Conservation (phyloP, 1,140 invertebrate genomes). For the Mamestra configurata region DNA sequence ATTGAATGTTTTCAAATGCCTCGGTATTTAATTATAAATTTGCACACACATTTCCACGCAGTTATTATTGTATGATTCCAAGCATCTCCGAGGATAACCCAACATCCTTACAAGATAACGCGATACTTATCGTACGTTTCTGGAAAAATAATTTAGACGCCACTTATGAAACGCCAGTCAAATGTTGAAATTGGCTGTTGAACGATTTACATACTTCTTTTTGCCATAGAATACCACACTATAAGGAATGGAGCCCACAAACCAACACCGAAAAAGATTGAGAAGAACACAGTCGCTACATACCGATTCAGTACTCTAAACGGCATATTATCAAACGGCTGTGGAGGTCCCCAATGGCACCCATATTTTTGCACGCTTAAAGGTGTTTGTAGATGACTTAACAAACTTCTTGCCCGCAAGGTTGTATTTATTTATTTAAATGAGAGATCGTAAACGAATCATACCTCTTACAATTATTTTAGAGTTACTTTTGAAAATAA, state of each 20-base stretch:
- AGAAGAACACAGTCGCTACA: constrained; percentile 64
- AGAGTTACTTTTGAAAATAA: neutral
- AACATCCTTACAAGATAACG: too few species aligned
- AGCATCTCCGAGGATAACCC: too few species aligned
- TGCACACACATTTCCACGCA: too few species aligned
- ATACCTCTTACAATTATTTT: constrained; percentile 1
- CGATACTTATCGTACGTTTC: too few species aligned
- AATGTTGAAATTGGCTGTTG: too few species aligned
- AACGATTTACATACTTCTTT: constrained; percentile 71
- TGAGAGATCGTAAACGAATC: constrained; percentile 37
- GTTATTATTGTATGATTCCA: too few species aligned
- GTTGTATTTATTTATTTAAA: constrained; percentile 12
- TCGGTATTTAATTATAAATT: too few species aligned
- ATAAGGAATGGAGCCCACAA: constrained; percentile 73
- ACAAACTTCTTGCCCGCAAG: constrained; percentile 20
- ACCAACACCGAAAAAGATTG: constrained; percentile 67
- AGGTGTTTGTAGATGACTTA: constrained; percentile 24
- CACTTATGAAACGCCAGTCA: too few species aligned
- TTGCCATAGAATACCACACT: constrained; percentile 79
- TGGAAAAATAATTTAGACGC: too few species aligned
- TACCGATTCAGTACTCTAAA: constrained; percentile 68
- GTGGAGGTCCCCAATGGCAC: constrained; percentile 50
- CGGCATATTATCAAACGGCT: constrained; percentile 71
- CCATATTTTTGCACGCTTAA: constrained; percentile 28
- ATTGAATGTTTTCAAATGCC: too few species aligned